These are phyloP conservation scores for Charadrius vociferus DNA, from an alignment of 2,113 vertebrate genomes.

Conservation along the genomic window DNA sequence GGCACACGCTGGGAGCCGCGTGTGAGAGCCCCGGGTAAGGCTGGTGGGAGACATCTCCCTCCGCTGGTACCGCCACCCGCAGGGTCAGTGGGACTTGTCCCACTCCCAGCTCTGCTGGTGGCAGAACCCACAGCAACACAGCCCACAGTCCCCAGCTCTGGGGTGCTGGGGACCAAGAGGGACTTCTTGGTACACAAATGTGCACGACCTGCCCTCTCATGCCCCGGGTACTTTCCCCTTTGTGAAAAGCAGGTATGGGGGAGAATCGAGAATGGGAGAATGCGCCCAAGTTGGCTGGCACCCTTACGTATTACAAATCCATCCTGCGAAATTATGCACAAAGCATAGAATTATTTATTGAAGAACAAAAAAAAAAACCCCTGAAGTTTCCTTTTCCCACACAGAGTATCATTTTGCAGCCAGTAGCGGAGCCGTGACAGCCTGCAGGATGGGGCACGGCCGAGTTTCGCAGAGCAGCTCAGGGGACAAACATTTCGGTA, in stretches of 20 bases:
- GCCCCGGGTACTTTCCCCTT: neutral
- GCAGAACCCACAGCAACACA: neutral
- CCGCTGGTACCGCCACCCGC: rapidly evolving
- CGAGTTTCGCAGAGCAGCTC: neutral
- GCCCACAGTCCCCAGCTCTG: neutral
- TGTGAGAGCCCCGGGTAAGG: neutral
- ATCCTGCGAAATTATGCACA: neutral
- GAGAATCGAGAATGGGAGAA: neutral
- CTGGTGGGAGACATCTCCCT: no score
- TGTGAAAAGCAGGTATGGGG: neutral
- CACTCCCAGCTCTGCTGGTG: neutral
- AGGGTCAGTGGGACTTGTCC: neutral
- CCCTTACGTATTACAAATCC: neutral
- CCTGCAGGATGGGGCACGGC: neutral
- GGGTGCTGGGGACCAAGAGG: neutral
- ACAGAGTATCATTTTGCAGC: neutral
- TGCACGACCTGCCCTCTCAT: neutral
- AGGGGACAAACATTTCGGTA: no score
- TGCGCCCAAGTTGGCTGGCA: neutral
- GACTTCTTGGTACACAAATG: no score
- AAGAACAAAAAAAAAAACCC: neutral
- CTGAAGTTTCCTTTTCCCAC: neutral
- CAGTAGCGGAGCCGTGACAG: neutral
- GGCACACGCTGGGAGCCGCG: neutral
- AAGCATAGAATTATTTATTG: neutral